phyloP scores from a whole-genome alignment of 2,888 invertebrate genomes.

The Chrysina gloriosa region DNA sequence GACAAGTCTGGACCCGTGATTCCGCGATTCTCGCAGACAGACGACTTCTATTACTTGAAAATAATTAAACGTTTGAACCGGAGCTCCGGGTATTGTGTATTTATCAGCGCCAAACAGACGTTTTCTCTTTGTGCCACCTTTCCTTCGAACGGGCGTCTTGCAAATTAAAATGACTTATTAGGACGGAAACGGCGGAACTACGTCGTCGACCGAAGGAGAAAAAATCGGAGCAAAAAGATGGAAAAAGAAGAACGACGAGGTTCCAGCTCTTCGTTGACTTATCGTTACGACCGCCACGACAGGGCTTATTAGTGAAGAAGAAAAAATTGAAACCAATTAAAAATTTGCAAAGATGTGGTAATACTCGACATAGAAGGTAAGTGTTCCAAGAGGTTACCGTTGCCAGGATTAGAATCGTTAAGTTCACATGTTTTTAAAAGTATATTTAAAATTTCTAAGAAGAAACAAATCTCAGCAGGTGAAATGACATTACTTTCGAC shows the following conservation, averaged over 20 bases:
- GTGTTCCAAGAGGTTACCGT: background rate
- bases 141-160: slow-evolving; percentile 48
- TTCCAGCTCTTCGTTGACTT: slow-evolving; percentile 10
- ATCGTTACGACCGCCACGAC: background rate
- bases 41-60: slow-evolving; percentile 53
- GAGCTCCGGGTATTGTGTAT: slow-evolving; percentile 54
- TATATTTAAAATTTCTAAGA: too few species aligned
- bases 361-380: background rate
- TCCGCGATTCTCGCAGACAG: slow-evolving; percentile 41
- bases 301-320: slow-evolving; percentile 1
- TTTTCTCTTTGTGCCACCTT: slow-evolving; percentile 53
- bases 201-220: background rate
- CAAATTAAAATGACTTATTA: slow-evolving; percentile 57
- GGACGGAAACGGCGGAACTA: slow-evolving; percentile 39
- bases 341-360: background rate
- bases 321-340: slow-evolving; percentile 33
- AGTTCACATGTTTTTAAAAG: too few species aligned
- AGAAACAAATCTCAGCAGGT: too few species aligned
- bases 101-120: slow-evolving; percentile 59
- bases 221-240: slow-evolving; percentile 8
- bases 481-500: too few species aligned
- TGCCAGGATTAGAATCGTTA: background rate
- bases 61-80: slow-evolving; percentile 58
- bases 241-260: slow-evolving; percentile 1
- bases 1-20: slow-evolving; percentile 48